Conservation (phyloP, 2,888 invertebrate species). For the Magallana nippona region DNA sequence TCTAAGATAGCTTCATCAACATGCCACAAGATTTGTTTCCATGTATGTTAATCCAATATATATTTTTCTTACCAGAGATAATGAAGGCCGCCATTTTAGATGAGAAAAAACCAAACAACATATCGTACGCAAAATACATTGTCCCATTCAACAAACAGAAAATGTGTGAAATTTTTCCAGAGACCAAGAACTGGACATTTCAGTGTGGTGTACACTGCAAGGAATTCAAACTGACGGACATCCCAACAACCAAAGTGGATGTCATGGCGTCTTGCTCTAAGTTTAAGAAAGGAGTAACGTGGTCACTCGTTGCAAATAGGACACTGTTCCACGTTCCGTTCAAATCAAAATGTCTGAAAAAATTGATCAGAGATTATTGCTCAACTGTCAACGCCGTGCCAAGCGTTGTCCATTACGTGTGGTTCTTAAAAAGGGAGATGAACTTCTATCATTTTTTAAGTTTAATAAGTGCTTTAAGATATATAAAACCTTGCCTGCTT, state of each 20-base stretch:
- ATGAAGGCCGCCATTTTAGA: not conserved
- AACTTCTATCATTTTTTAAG: constrained; percentile 65
- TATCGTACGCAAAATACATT: not conserved
- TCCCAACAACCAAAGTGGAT: constrained; percentile 22
- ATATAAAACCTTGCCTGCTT: constrained; percentile 67
- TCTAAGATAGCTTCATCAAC: no score
- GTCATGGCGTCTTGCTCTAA: not conserved
- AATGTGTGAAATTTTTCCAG: constrained; percentile 3
- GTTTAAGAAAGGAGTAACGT: not conserved
- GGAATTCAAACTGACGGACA: not conserved
- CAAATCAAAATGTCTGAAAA: constrained; percentile 13
- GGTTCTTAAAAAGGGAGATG: constrained; percentile 63
- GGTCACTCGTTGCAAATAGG: not conserved
- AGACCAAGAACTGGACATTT: constrained; percentile 39
- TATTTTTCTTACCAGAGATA: no score
- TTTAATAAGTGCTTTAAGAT: constrained; percentile 63
- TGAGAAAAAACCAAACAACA: not conserved
- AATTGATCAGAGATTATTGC: constrained; percentile 12
- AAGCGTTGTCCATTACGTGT: constrained; percentile 69
- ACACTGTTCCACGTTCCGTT: constrained; percentile 31
- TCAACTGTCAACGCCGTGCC: constrained; percentile 52
- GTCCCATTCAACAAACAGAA: not conserved
- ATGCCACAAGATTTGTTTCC: no score
- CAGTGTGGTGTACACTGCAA: constrained; percentile 31
- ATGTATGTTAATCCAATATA: no score